A percentile compares a stretch with the other conserved stretches of the same genome.
Conservation (phyloP, 2,797 vertebrate species). For the Leptodactylus fallax region DNA sequence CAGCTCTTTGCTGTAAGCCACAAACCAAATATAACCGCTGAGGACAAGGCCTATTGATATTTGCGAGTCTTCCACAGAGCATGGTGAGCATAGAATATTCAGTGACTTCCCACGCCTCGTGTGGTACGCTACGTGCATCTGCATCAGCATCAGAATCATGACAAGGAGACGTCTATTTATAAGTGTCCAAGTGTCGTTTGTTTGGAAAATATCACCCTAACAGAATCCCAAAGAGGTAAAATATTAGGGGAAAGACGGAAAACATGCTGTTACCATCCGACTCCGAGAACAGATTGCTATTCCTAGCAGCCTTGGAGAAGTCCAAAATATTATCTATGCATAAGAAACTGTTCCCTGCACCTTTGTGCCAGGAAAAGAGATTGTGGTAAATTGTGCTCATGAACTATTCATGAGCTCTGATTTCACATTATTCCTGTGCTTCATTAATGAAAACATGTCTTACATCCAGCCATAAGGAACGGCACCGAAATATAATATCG, state of each 20-base stretch:
- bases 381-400: conserved; percentile 70
- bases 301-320: conserved; percentile 60
- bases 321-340: conserved; percentile 66
- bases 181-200: conserved; percentile 27
- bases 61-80: background rate
- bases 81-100: background rate
- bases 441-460: conserved; percentile 72
- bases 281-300: conserved; percentile 61
- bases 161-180: conserved; percentile 51
- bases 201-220: conserved; percentile 55
- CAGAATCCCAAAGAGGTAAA: conserved; percentile 43
- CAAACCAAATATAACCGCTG: no score
- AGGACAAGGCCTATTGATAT: background rate
- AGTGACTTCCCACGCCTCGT: background rate
- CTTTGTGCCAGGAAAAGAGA: conserved; percentile 71
- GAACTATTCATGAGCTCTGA: conserved; percentile 72
- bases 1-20: no score
- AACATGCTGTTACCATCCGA: conserved; percentile 40
- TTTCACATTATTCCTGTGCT: conserved; percentile 74
- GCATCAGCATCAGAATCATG: conserved; percentile 21
- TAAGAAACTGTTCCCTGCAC: conserved; percentile 69
- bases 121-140: background rate
- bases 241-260: conserved; percentile 39
- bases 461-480: conserved; percentile 66
- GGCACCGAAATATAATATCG: conserved; percentile 69